These are phyloP conservation scores for Eupithecia centaureata DNA, from an alignment of 2,888 invertebrate genomes.

Conservation along the genomic window DNA sequence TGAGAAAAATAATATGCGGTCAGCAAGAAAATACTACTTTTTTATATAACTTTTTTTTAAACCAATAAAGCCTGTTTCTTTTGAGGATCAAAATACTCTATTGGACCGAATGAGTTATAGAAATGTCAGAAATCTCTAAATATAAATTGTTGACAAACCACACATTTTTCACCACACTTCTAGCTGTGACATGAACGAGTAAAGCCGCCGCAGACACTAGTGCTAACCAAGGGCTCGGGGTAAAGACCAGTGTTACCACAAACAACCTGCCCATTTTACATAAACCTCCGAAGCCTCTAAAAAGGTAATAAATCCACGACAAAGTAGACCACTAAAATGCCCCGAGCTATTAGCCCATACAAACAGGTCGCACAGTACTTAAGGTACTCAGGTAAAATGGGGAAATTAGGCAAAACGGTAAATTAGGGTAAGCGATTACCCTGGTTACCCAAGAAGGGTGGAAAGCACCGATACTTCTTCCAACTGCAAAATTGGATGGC, in stretches of 20 bases:
- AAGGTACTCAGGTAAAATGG: background rate
- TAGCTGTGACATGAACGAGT: background rate
- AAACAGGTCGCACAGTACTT: background rate
- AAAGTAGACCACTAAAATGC: conserved; percentile 14
- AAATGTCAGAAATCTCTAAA: no score
- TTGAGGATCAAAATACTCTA: no score
- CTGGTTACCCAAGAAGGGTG: background rate
- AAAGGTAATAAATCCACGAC: conserved; percentile 12
- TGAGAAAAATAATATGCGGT: no score
- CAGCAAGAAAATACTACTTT: no score
- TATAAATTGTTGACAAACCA: no score
- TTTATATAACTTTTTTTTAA: no score
- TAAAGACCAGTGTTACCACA: background rate
- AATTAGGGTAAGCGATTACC: background rate
- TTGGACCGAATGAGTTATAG: no score
- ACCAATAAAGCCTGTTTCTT: no score
- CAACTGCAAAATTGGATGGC: background rate
- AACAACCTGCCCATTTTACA: conserved; percentile 1
- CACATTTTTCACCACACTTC: no score
- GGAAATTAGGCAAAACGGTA: background rate
- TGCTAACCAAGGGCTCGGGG: background rate
- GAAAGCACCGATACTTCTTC: background rate
- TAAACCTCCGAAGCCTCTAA: conserved; percentile 8
- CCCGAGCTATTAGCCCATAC: conserved; percentile 8
- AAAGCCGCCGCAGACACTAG: background rate